A percentile compares a stretch with the other conserved stretches of the same genome.
Evolutionary conservation across 2,888 invertebrate genomes (phyloP).

Genomic region (Polymixis lichenea): DNA sequence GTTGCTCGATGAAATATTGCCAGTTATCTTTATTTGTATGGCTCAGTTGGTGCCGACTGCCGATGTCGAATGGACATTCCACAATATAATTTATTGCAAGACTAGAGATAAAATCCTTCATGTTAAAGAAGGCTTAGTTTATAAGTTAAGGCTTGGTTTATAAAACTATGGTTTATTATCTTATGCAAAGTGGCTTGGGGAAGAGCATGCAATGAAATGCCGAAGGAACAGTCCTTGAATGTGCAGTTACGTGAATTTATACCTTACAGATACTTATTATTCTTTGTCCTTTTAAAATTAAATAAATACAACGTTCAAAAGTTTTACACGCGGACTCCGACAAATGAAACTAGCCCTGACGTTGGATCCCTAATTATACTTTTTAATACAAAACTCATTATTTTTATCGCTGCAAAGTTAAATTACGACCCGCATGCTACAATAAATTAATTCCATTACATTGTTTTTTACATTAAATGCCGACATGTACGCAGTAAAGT

Average conservation of each 20-base stretch:
- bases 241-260: neutral
- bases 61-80: conserved; percentile 10
- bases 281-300: too few species aligned
- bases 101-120: conserved; percentile 8
- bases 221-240: neutral
- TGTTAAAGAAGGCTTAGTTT: conserved; percentile 1
- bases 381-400: neutral
- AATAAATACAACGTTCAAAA: neutral
- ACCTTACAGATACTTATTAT: too few species aligned
- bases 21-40: conserved; percentile 24
- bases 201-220: neutral
- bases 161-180: neutral
- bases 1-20: conserved; percentile 34
- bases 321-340: neutral
- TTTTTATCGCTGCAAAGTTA: conserved; percentile 12
- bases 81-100: conserved; percentile 7
- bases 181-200: neutral
- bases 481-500: conserved; percentile 2
- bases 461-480: conserved; percentile 11
- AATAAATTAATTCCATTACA: conserved; percentile 23
- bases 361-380: neutral
- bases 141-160: too few species aligned
- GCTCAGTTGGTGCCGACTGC: conserved; percentile 1
- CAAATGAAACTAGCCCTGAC: conserved; percentile 13
- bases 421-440: conserved; percentile 29